Evolutionary conservation across 2,888 invertebrate species (phyloP).

Genomic region (Netelia melanura): DNA sequence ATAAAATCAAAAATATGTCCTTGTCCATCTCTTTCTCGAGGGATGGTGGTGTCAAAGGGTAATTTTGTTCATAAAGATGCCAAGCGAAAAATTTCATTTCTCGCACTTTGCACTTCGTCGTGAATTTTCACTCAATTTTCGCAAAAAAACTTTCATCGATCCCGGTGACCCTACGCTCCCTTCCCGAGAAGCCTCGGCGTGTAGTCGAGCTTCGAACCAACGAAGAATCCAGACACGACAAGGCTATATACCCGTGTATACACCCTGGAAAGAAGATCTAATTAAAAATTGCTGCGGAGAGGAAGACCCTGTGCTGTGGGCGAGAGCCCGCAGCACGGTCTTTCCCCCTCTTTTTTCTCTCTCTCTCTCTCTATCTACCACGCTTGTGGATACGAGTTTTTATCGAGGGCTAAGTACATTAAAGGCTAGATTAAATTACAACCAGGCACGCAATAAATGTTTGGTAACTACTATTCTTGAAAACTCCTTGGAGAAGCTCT

Average conservation of each 20-base stretch:
- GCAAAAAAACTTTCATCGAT: constrained; percentile 53
- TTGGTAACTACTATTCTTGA: constrained; percentile 76
- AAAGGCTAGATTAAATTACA: constrained; percentile 75
- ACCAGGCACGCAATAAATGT: constrained; percentile 74
- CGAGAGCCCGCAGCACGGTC: constrained; percentile 23
- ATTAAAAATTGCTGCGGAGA: constrained; percentile 64
- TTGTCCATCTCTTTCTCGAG: too few species aligned
- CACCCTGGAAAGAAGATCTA: constrained; percentile 50
- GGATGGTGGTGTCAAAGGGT: too few species aligned
- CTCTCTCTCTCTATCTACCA: not conserved
- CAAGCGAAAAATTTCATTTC: constrained; percentile 6
- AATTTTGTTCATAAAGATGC: constrained; percentile 41
- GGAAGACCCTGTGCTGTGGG: constrained; percentile 43
- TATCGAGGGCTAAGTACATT: constrained; percentile 74
- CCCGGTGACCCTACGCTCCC: constrained; percentile 21
- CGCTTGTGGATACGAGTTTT: constrained; percentile 62
- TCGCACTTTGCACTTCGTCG: not conserved
- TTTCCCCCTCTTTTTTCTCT: not conserved
- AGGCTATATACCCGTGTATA: constrained; percentile 24
- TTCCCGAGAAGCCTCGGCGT: not conserved
- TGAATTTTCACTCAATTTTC: constrained; percentile 46
- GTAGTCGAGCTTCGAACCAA: not conserved
- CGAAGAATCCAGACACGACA: constrained; percentile 33
- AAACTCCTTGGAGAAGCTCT: constrained; percentile 66
- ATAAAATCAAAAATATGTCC: too few species aligned